Conservation (phyloP, 2,113 vertebrate species). For the Helogale parvula region DNA sequence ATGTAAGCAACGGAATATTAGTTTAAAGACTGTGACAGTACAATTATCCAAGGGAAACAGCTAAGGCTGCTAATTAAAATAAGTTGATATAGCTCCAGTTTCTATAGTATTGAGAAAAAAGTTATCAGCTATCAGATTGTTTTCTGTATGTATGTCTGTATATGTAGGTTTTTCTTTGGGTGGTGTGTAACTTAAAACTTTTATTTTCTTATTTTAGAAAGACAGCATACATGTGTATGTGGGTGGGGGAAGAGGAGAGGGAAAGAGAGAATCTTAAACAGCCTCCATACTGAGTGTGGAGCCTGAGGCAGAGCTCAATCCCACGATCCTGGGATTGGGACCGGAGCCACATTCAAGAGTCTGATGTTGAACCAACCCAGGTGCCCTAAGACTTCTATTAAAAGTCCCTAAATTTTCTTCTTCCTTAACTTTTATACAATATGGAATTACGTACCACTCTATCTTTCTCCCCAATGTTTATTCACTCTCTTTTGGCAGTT, state of each 20-base stretch:
- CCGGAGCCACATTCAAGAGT: no score
- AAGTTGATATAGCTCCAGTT: conserved; percentile 45
- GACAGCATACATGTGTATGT: no score
- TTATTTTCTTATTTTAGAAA: background rate
- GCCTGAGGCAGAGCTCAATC: no score
- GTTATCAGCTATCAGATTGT: conserved; percentile 1
- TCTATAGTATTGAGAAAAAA: conserved; percentile 53
- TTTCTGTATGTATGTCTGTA: background rate
- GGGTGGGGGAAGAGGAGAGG: no score
- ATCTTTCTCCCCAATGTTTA: background rate
- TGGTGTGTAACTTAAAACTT: conserved; percentile 49
- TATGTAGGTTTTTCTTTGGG: background rate
- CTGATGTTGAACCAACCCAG: no score
- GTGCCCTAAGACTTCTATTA: background rate
- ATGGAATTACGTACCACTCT: background rate
- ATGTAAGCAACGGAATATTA: conserved; percentile 62
- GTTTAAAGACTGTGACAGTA: conserved; percentile 70
- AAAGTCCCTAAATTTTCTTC: conserved; percentile 9
- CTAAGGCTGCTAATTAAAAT: conserved; percentile 69
- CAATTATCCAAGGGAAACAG: conserved; percentile 61
- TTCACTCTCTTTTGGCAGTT: background rate
- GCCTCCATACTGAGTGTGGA: no score
- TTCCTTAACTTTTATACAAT: conserved; percentile 9
- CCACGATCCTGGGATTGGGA: no score
- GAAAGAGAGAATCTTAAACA: no score